A percentile compares a stretch with the other conserved stretches of the same genome.
Evolutionary conservation across 2,797 vertebrate species (phyloP).

Genomic region (Tragelaphus oryx): DNA sequence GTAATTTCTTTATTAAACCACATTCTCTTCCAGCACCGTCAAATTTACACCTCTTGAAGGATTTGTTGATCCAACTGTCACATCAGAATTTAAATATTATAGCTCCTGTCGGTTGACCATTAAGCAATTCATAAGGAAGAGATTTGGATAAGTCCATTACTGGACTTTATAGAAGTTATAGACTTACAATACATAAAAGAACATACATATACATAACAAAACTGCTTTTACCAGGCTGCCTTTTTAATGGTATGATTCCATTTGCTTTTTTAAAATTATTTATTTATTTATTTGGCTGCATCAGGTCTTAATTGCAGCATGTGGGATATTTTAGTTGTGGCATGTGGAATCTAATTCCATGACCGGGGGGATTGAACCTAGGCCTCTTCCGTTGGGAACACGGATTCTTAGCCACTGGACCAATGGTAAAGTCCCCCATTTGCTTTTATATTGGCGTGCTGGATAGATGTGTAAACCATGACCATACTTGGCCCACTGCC

Average conservation of each 20-base stretch:
- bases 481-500: neutral
- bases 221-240: neutral
- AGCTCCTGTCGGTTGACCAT: neutral
- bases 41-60: neutral
- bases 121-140: neutral
- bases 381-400: neutral
- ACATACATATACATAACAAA: neutral
- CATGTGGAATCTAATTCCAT: neutral
- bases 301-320: neutral
- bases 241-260: neutral
- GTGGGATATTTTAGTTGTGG: neutral
- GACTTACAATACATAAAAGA: neutral
- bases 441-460: neutral
- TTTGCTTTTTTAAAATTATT: neutral
- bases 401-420: neutral
- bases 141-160: neutral
- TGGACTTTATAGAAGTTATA: neutral
- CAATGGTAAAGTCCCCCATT: neutral
- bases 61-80: neutral
- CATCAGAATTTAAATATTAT: neutral
- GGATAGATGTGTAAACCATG: neutral
- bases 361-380: neutral
- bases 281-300: neutral
- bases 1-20: neutral
- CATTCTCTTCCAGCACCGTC: neutral